Conservation (phyloP, 2,113 vertebrate species). For the Gorsachius goisagi region DNA sequence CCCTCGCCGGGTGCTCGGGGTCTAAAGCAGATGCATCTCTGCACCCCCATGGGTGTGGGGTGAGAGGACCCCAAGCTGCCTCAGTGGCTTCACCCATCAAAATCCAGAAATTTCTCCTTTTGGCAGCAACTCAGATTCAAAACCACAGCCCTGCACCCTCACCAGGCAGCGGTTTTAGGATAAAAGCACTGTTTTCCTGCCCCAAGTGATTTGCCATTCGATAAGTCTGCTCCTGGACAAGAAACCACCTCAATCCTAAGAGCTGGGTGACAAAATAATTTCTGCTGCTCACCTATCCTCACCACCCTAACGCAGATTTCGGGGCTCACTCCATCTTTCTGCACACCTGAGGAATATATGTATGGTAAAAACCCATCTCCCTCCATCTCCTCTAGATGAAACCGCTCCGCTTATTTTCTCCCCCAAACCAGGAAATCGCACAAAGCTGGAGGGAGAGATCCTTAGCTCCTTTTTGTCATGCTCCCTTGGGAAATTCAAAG, state of each 20-base stretch:
- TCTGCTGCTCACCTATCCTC: not conserved
- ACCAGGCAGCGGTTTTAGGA: not conserved
- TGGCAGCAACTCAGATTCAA: not conserved
- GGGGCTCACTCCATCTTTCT: not conserved
- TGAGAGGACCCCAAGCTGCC: not conserved
- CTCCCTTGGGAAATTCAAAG: not conserved
- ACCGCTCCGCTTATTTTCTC: not conserved
- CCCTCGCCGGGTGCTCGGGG: rapidly evolving
- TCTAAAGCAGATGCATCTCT: not conserved
- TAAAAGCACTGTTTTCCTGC: not conserved
- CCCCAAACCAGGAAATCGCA: not conserved
- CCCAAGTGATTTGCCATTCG: not conserved
- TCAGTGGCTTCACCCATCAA: not conserved
- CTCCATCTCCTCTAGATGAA: not conserved
- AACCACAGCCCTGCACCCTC: not conserved
- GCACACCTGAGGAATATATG: not conserved
- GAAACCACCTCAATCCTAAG: not conserved
- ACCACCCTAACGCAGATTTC: not conserved
- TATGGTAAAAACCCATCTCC: not conserved
- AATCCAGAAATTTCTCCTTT: not conserved
- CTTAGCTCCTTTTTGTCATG: not conserved
- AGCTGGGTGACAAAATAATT: not conserved
- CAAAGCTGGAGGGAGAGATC: not conserved
- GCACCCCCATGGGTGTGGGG: not conserved
- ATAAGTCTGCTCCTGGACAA: not conserved